These are phyloP conservation scores for Neomicropteryx cornuta DNA, from an alignment of 1,140 invertebrate genomes.

Conservation along the genomic window DNA sequence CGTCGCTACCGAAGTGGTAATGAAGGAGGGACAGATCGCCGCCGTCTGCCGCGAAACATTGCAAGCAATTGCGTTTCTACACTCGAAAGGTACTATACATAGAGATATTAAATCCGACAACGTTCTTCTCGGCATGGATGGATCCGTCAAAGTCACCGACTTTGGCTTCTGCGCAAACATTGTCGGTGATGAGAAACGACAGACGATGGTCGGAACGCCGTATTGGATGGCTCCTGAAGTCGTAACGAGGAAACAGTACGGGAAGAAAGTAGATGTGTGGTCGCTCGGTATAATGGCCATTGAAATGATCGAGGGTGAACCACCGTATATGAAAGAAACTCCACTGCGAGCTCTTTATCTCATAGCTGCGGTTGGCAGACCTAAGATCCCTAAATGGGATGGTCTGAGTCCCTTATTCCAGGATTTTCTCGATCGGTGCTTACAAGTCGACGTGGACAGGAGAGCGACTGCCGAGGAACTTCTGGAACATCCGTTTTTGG, in stretches of 20 bases:
- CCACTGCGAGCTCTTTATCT: constrained; percentile 89
- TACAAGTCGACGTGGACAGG: constrained; percentile 86
- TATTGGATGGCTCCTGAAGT: constrained; percentile 91
- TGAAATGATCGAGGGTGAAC: constrained; percentile 98
- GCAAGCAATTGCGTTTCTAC: constrained; percentile 85
- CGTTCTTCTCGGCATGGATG: constrained; percentile 92
- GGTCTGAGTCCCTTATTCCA: constrained; percentile 63
- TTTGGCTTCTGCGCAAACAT: constrained; percentile 96
- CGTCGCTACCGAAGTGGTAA: constrained; percentile 94
- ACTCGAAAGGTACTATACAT: constrained; percentile 84
- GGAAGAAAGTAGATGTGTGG: constrained; percentile 94
- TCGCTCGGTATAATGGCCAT: constrained; percentile 95
- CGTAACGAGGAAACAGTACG: constrained; percentile 71
- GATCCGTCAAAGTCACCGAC: constrained; percentile 93
- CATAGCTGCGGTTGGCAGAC: constrained; percentile 91
- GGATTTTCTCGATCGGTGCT: constrained; percentile 82
- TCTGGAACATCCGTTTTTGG: constrained; percentile 80
- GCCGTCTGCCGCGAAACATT: constrained; percentile 89
- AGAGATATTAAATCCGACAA: constrained; percentile 96
- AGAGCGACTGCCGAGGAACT: constrained; percentile 77
- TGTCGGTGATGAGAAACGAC: constrained; percentile 84
- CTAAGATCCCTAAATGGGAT: constrained; percentile 77
- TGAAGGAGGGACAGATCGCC: constrained; percentile 96
- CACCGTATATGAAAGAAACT: constrained; percentile 90
- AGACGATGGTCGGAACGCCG: constrained; percentile 92